Conservation (phyloP, 2,888 invertebrate species). For the Tanypteryx hageni region DNA sequence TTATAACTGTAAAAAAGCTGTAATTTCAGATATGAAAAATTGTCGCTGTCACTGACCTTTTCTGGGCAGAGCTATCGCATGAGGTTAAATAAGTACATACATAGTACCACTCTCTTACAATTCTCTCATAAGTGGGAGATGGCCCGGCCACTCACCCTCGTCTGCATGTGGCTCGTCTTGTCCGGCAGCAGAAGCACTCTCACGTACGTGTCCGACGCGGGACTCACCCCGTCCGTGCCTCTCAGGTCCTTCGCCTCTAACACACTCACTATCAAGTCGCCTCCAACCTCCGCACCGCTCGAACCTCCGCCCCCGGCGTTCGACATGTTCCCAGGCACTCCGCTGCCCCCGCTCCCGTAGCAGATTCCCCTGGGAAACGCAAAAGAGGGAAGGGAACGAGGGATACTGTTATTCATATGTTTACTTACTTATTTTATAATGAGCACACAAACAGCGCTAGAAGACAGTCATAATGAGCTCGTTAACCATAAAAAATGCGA, state of each 20-base stretch:
- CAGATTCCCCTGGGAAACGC: not conserved
- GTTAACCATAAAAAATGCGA: too few species aligned
- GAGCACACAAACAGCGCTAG: not conserved
- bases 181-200: slow-evolving; percentile 86
- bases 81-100: too few species aligned
- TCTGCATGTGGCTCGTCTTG: slow-evolving; percentile 82
- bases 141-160: slow-evolving; percentile 74
- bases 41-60: too few species aligned
- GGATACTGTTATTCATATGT: not conserved
- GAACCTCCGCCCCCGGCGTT: not conserved
- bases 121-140: not conserved
- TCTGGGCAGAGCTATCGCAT: too few species aligned
- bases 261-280: not conserved
- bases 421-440: not conserved
- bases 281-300: not conserved
- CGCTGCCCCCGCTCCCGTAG: not conserved
- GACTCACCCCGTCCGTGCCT: slow-evolving; percentile 76
- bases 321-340: slow-evolving; percentile 3
- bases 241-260: not conserved
- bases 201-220: slow-evolving; percentile 83
- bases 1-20: too few species aligned
- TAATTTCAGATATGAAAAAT: too few species aligned
- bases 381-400: not conserved
- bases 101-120: too few species aligned
- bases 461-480: not conserved